phyloP scores from a whole-genome alignment of 2,797 vertebrate genomes.

The Pantherophis alleghaniensis region DNA sequence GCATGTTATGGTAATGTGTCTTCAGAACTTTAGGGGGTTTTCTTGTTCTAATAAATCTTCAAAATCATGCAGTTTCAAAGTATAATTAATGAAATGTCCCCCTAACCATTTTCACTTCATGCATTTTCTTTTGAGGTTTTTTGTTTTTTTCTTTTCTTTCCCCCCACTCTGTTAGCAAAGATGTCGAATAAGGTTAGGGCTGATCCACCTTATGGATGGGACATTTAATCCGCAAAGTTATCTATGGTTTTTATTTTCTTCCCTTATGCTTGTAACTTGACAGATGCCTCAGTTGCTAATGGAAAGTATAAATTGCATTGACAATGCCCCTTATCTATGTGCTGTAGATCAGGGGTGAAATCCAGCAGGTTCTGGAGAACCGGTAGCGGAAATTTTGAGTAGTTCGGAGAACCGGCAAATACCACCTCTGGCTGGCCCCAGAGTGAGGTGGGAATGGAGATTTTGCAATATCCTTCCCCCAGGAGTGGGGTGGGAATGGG shows the following conservation, averaged over 20 bases:
- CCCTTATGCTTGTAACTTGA: background rate
- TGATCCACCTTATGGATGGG: background rate
- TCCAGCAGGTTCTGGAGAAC: too few species aligned
- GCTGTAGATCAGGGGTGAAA: background rate
- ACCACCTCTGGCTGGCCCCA: too few species aligned
- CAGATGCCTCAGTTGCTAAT: background rate
- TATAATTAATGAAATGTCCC: conserved; percentile 70
- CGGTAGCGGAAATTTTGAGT: too few species aligned
- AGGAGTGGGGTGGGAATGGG: too few species aligned
- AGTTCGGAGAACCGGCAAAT: too few species aligned
- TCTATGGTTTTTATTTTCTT: background rate
- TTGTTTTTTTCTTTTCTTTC: background rate
- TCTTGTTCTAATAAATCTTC: conserved; percentile 75
- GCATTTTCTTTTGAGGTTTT: conserved; percentile 14
- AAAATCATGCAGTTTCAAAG: conserved; percentile 77
- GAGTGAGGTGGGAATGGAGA: too few species aligned
- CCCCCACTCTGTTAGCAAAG: conserved; percentile 15
- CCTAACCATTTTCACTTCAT: conserved; percentile 49
- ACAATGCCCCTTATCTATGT: background rate
- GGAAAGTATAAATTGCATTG: background rate
- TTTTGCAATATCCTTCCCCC: too few species aligned
- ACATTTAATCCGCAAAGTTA: background rate
- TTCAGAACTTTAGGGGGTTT: conserved; percentile 82
- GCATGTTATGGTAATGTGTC: conserved; percentile 82
- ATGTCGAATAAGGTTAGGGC: conserved; percentile 12